Conservation (phyloP, 2,888 invertebrate genomes). For the Nudaria mundana region DNA sequence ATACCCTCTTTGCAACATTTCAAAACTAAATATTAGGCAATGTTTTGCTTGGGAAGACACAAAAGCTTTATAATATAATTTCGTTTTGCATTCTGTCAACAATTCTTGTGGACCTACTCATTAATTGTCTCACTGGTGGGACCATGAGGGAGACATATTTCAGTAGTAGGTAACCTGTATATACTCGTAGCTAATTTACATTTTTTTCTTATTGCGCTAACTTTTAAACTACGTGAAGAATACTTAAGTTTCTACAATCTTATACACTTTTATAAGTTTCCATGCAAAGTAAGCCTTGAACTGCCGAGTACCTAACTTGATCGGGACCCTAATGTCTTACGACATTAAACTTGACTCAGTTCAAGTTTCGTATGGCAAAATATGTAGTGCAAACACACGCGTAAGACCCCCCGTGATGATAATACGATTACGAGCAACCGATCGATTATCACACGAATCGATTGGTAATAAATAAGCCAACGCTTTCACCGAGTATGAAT, state of each 20-base stretch:
- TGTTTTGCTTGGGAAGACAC: conserved; percentile 22
- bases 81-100: too few species aligned
- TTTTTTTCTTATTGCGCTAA: too few species aligned
- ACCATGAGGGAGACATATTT: too few species aligned
- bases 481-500: conserved; percentile 75
- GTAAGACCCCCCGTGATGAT: conserved; percentile 63
- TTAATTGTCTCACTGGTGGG: too few species aligned
- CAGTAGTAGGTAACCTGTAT: too few species aligned
- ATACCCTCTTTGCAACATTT: conserved; percentile 35
- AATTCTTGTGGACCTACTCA: too few species aligned
- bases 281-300: conserved; percentile 30
- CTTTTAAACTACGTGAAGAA: too few species aligned
- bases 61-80: too few species aligned
- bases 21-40: conserved; percentile 28
- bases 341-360: conserved; percentile 18
- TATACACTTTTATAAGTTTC: too few species aligned
- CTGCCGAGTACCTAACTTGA: conserved; percentile 10
- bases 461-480: conserved; percentile 58
- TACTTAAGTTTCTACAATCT: too few species aligned
- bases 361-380: conserved; percentile 18
- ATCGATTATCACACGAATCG: conserved; percentile 61
- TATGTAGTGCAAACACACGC: conserved; percentile 35
- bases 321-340: conserved; percentile 19
- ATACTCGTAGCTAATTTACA: too few species aligned
- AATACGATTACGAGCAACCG: conserved; percentile 66